Conservation (phyloP, 2,797 vertebrate species). For the Tiaroga cobitis region DNA sequence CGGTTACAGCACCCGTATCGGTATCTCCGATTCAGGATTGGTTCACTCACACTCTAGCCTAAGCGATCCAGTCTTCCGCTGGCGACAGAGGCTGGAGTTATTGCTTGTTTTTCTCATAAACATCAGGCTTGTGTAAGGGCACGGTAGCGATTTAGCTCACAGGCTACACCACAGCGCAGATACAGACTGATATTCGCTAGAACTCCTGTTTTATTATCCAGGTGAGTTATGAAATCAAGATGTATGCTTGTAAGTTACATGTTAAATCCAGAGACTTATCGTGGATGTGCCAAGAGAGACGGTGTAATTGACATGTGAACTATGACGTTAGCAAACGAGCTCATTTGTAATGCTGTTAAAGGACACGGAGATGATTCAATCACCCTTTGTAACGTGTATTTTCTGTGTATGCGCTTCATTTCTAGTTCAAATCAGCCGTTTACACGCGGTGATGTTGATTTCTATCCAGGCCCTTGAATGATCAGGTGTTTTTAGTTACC, state of each 20-base stretch:
- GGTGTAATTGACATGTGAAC: not conserved
- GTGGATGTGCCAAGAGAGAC: not conserved
- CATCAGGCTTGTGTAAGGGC: constrained; percentile 33
- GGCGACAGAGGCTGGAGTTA: not conserved
- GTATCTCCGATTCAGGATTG: not conserved
- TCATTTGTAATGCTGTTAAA: constrained; percentile 15
- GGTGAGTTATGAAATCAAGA: constrained; percentile 32
- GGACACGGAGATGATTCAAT: not conserved
- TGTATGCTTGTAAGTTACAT: not conserved
- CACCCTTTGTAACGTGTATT: not conserved
- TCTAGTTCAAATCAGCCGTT: not conserved
- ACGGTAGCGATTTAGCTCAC: constrained; percentile 41
- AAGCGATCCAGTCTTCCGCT: not conserved
- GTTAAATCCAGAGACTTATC: not conserved
- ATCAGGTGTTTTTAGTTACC: constrained; percentile 30
- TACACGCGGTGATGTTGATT: not conserved
- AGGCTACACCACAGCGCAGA: constrained; percentile 30
- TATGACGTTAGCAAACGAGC: constrained; percentile 28
- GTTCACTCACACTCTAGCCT: not conserved
- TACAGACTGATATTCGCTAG: constrained; percentile 5
- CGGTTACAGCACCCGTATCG: not conserved
- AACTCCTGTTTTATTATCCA: constrained; percentile 29
- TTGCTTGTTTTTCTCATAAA: constrained; percentile 38
- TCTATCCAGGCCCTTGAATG: not conserved
- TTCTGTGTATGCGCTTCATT: not conserved